These are phyloP conservation scores for Plebejus argus DNA, from an alignment of 2,888 invertebrate genomes.

Conservation along the genomic window DNA sequence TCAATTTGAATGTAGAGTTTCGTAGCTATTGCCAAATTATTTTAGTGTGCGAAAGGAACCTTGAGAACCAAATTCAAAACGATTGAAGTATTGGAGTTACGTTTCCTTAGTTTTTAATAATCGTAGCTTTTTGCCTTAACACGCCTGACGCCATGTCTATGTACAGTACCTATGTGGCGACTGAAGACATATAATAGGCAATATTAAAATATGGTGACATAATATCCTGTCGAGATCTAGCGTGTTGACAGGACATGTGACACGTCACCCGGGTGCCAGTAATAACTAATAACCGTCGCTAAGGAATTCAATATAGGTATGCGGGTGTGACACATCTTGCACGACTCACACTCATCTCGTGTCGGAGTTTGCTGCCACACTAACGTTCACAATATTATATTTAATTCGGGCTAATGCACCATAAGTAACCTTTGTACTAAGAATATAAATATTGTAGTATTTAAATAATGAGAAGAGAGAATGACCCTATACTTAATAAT, in stretches of 20 bases:
- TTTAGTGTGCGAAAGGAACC: too few relatives aligned
- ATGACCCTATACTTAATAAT: neutral
- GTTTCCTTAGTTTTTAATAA: too few relatives aligned
- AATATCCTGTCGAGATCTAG: conserved; percentile 58
- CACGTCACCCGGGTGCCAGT: conserved; percentile 58
- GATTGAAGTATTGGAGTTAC: too few relatives aligned
- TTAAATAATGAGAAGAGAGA: neutral
- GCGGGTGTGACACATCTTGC: conserved; percentile 54
- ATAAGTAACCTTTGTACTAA: neutral
- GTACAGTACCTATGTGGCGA: too few relatives aligned
- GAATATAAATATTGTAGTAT: neutral
- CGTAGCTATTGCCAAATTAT: too few relatives aligned
- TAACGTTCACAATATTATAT: neutral
- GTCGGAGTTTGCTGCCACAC: conserved; percentile 35
- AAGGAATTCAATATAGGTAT: conserved; percentile 70
- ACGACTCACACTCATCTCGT: conserved; percentile 56
- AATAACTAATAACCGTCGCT: conserved; percentile 70
- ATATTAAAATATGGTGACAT: conserved; percentile 34
- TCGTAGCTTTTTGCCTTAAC: too few relatives aligned
- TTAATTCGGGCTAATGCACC: neutral
- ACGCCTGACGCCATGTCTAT: too few relatives aligned
- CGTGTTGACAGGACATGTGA: conserved; percentile 7
- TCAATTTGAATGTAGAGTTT: too few relatives aligned
- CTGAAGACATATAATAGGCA: neutral
- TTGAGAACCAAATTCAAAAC: too few relatives aligned